These are phyloP conservation scores for Scylla paramamosain DNA, from an alignment of 1,140 invertebrate species.

Conservation along the genomic window DNA sequence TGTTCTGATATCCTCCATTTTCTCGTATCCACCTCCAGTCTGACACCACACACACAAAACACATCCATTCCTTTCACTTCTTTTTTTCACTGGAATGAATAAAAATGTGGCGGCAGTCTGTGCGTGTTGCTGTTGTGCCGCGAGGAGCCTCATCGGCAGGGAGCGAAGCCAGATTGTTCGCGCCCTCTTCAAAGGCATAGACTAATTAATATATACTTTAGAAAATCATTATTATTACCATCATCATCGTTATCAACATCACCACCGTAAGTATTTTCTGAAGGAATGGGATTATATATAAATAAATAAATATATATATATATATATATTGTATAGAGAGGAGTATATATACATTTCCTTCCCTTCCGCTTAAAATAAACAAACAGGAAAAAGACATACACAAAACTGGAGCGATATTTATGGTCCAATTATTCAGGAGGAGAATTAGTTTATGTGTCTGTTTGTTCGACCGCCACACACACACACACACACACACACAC, in stretches of 20 bases:
- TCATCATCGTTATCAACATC: background rate
- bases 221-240: background rate
- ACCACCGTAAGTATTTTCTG: background rate
- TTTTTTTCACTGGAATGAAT: background rate
- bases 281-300: too few relatives aligned
- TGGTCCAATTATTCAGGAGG: conserved; percentile 1
- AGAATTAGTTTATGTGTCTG: conserved; percentile 15
- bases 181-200: too few relatives aligned
- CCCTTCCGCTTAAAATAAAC: background rate
- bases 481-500: background rate
- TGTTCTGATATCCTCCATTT: conserved; percentile 21
- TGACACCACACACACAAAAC: background rate
- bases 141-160: background rate
- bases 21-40: background rate
- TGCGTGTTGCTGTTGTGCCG: background rate
- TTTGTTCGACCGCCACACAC: background rate
- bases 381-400: background rate
- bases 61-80: background rate
- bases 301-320: too few relatives aligned
- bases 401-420: conserved; percentile 23
- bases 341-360: background rate
- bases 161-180: too few relatives aligned
- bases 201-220: too few relatives aligned
- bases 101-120: background rate
- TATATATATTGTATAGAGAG: background rate